Percentiles rank a stretch among this genome's conserved stretches.
Conservation (phyloP, 2,797 vertebrate species). For the Pangasius krempfi region DNA sequence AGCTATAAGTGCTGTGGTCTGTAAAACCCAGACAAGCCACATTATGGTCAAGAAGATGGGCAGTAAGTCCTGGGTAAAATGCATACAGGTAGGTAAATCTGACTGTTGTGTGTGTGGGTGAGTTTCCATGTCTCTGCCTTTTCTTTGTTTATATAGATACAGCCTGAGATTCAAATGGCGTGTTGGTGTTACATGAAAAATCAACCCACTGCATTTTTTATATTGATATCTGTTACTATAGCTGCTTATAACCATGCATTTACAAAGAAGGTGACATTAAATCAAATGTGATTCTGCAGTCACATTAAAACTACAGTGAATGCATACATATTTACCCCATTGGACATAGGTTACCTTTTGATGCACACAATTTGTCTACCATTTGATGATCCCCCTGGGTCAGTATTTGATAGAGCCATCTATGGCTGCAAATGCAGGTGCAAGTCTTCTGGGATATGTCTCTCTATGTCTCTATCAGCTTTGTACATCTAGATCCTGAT, state of each 20-base stretch:
- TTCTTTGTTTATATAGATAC: not conserved
- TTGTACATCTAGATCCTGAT: not conserved
- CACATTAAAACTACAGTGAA: not conserved
- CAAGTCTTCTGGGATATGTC: not conserved
- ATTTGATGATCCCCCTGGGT: not conserved
- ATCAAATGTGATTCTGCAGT: not conserved
- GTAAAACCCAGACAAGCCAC: slow-evolving; percentile 12
- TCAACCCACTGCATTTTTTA: not conserved
- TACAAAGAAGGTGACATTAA: not conserved
- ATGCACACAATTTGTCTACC: not conserved
- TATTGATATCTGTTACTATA: not conserved
- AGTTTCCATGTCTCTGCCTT: not conserved
- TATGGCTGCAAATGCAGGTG: not conserved
- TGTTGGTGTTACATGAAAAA: not conserved
- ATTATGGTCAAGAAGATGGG: not conserved
- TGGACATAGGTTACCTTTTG: not conserved
- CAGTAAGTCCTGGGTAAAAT: not conserved
- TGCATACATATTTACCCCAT: not conserved
- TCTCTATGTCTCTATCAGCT: not conserved
- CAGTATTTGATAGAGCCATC: not conserved
- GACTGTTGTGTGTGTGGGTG: not conserved
- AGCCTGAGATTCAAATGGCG: not conserved
- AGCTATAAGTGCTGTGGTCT: slow-evolving; percentile 13
- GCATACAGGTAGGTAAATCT: not conserved
- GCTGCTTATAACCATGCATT: not conserved